Evolutionary conservation across 2,113 vertebrate genomes (phyloP).

Genomic region (Apaloderma vittatum): DNA sequence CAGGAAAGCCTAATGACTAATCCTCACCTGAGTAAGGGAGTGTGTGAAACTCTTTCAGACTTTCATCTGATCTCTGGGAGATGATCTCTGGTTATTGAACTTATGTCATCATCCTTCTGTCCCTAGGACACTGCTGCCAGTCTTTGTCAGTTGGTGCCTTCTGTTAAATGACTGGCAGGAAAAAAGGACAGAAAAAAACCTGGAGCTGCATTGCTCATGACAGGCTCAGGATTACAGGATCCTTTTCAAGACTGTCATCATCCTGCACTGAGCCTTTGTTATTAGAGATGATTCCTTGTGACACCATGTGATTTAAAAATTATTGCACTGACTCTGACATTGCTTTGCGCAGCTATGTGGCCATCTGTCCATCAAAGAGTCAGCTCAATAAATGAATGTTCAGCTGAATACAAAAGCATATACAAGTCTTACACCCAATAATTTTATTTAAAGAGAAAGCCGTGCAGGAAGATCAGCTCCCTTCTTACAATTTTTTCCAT

Average conservation of each 20-base stretch:
- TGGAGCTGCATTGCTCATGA: neutral
- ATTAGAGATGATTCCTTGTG: neutral
- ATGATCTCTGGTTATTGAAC: neutral
- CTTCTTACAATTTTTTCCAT: neutral
- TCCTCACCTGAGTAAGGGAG: neutral
- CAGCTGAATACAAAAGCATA: neutral
- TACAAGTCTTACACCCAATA: neutral
- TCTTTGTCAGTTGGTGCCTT: neutral
- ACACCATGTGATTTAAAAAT: slow-evolving; percentile 30
- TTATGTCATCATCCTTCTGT: neutral
- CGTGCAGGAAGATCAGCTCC: neutral
- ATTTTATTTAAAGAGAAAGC: slow-evolving; percentile 4
- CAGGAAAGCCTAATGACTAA: neutral
- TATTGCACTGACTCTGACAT: neutral
- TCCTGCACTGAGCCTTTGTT: neutral
- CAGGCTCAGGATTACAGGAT: neutral
- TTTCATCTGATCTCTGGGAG: neutral
- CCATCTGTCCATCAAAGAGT: neutral
- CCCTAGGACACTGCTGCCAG: neutral
- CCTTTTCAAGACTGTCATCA: slow-evolving; percentile 18
- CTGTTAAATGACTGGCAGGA: neutral
- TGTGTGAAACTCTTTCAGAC: neutral
- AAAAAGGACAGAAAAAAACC: neutral
- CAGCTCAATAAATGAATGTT: neutral
- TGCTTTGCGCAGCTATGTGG: neutral